Evolutionary conservation across 2,113 vertebrate species (phyloP).

Genomic region (Aythya baeri): DNA sequence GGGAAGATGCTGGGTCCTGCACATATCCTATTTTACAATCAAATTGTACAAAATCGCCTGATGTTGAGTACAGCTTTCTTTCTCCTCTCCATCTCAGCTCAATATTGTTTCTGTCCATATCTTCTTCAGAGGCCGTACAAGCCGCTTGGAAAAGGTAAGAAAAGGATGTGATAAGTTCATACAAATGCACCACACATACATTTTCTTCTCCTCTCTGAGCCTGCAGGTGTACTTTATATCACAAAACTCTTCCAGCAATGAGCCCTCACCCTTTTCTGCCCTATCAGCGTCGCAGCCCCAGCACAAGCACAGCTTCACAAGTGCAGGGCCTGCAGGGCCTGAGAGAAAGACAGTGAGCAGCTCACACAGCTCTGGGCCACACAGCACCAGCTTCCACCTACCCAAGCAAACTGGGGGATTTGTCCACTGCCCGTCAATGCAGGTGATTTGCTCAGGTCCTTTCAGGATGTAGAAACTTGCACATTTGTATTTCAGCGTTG

Average conservation of each 20-base stretch:
- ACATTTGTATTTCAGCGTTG: conserved; percentile 35
- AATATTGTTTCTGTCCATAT: too few relatives aligned
- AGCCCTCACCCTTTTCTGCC: background rate
- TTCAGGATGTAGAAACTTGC: background rate
- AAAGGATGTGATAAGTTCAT: too few relatives aligned
- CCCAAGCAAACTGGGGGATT: conserved; percentile 14
- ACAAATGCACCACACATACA: too few relatives aligned
- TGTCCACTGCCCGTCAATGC: conserved; percentile 3
- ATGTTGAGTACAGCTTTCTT: too few relatives aligned
- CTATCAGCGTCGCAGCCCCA: rapidly evolving
- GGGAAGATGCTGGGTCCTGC: too few relatives aligned
- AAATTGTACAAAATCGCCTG: too few relatives aligned
- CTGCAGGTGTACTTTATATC: background rate
- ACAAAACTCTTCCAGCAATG: background rate
- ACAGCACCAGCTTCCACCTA: background rate
- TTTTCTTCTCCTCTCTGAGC: background rate
- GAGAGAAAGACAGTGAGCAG: background rate
- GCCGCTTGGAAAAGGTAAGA: too few relatives aligned
- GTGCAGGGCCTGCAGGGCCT: background rate
- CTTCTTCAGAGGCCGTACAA: too few relatives aligned
- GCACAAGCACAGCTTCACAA: background rate
- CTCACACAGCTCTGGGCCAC: background rate
- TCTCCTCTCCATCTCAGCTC: too few relatives aligned
- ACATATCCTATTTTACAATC: too few relatives aligned
- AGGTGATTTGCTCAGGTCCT: background rate